Conservation (phyloP, 1,140 invertebrate species). For the Dysdera silvatica region DNA sequence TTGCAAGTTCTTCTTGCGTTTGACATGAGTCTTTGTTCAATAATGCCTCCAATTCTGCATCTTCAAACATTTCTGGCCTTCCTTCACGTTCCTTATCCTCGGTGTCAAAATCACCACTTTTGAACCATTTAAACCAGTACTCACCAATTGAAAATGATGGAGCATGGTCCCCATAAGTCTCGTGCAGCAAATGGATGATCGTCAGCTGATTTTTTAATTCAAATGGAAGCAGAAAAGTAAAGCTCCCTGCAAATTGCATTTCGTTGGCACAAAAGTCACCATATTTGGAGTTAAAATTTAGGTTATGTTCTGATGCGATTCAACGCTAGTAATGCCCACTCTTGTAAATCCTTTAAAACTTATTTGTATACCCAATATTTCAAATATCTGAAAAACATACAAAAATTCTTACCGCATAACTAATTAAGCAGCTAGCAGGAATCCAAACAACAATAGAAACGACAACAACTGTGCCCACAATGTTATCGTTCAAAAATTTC, state of each 20-base stretch:
- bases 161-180: no score
- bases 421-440: slow-evolving; percentile 51
- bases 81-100: no score
- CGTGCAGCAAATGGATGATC: no score
- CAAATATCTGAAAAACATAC: not conserved
- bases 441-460: slow-evolving; percentile 86
- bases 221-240: not conserved
- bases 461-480: slow-evolving; percentile 80
- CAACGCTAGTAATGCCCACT: not conserved
- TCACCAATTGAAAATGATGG: no score
- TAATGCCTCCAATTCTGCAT: no score
- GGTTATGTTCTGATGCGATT: not conserved
- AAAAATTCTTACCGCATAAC: slow-evolving; percentile 37
- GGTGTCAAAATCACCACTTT: no score
- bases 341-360: no score
- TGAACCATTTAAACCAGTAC: no score
- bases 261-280: no score
- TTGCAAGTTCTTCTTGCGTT: no score
- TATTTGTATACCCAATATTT: not conserved
- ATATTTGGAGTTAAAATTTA: not conserved
- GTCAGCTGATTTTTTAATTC: not conserved
- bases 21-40: no score
- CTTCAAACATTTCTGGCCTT: no score
- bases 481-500: slow-evolving; percentile 74
- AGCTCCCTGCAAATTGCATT: not conserved